A percentile compares a stretch with the other conserved stretches of the same genome.
phyloP scores from a whole-genome alignment of 2,888 invertebrate genomes.

The Oithona nana region DNA sequence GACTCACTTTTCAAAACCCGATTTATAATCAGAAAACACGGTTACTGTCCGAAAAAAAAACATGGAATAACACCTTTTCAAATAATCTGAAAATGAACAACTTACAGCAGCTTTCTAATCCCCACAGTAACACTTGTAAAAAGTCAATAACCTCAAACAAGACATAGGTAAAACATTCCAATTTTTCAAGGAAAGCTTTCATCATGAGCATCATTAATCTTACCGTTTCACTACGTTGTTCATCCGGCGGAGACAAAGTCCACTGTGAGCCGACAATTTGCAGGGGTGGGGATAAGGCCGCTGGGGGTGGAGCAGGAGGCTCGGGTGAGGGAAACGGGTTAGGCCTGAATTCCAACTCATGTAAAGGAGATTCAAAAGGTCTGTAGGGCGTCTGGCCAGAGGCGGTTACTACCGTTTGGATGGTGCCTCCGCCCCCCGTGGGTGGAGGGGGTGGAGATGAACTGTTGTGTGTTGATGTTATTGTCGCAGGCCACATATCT shows the following conservation, averaged over 20 bases:
- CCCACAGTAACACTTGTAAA: neutral
- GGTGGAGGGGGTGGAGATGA: neutral
- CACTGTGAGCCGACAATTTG: neutral
- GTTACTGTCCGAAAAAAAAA: neutral
- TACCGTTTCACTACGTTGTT: neutral
- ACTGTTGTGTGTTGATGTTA: too few species aligned
- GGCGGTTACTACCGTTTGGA: too few species aligned
- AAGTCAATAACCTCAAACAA: neutral
- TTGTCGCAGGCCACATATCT: neutral
- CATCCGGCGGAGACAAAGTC: neutral
- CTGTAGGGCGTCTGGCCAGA: neutral
- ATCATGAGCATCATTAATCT: neutral
- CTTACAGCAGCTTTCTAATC: neutral
- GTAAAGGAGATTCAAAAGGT: neutral
- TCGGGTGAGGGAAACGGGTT: constrained; percentile 1
- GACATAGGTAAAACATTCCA: neutral
- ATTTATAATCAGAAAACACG: too few species aligned
- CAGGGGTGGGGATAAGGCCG: neutral
- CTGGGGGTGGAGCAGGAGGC: constrained; percentile 2
- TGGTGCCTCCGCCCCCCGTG: neutral
- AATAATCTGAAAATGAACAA: neutral
- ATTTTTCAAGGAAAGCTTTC: neutral
- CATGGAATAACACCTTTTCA: neutral
- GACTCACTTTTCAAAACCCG: too few species aligned
- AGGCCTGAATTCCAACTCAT: neutral